phyloP scores from a whole-genome alignment of 1,140 invertebrate species.

The Trigoniulus corallinus region DNA sequence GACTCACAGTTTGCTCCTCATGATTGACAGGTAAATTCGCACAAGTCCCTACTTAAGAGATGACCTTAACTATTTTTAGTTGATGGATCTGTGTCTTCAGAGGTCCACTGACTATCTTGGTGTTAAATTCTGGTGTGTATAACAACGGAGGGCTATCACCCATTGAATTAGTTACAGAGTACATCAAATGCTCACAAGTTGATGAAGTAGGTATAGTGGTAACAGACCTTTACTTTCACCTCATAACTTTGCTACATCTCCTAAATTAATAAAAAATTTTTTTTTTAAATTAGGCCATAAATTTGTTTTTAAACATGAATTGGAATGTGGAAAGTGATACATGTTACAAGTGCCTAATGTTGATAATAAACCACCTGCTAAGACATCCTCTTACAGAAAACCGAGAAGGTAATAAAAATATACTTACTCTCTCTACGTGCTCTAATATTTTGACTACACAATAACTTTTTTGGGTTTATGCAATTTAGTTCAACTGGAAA shows the following conservation, averaged over 20 bases:
- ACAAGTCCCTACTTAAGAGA: not conserved
- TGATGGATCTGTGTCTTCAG: constrained; percentile 11
- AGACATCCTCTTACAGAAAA: constrained; percentile 42
- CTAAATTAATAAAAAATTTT: no score
- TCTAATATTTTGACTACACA: not conserved
- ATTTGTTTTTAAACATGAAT: constrained; percentile 44
- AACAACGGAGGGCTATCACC: constrained; percentile 30
- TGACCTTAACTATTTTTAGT: not conserved
- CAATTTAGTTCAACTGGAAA: constrained; percentile 40
- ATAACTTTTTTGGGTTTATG: no score
- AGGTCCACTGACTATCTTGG: constrained; percentile 22
- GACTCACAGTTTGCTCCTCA: not conserved
- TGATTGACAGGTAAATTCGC: not conserved
- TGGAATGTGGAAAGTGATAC: constrained; percentile 50
- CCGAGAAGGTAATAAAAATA: constrained; percentile 29
- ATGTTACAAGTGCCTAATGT: constrained; percentile 47
- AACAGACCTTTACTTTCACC: not conserved
- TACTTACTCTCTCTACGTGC: not conserved
- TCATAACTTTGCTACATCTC: no score
- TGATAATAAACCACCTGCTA: constrained; percentile 51
- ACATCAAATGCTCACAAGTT: constrained; percentile 41
- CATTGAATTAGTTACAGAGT: constrained; percentile 42
- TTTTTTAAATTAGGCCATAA: constrained; percentile 47
- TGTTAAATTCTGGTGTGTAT: constrained; percentile 21
- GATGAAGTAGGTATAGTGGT: constrained; percentile 30